Conservation (phyloP, 2,797 vertebrate species). For the Ceyx erithaca region DNA sequence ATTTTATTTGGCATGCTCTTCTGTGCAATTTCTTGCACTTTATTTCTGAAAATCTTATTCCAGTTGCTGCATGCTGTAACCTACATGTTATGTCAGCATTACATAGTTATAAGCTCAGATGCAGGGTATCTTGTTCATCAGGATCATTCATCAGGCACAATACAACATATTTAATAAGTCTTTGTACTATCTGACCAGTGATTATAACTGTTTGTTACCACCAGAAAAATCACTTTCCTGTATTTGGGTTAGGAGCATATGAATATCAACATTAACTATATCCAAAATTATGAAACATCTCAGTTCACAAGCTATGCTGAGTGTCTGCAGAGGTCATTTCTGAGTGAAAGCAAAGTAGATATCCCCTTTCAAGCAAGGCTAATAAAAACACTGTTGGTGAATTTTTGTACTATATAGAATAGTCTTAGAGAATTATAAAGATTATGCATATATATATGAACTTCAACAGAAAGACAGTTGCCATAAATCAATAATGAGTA, state of each 20-base stretch:
- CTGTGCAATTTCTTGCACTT: background rate
- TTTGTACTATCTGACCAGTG: background rate
- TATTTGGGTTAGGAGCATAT: background rate
- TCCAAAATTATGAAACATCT: background rate
- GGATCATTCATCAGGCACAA: background rate
- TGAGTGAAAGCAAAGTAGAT: background rate
- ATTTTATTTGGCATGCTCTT: slow-evolving; percentile 23
- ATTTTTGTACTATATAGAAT: background rate
- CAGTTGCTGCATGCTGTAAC: background rate
- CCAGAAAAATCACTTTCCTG: background rate
- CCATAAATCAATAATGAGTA: background rate
- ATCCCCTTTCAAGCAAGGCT: background rate
- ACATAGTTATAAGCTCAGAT: background rate
- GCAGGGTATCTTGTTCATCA: background rate
- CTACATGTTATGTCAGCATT: background rate
- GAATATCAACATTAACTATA: background rate
- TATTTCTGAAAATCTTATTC: background rate
- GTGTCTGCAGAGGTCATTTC: background rate
- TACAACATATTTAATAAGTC: background rate
- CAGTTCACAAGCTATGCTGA: background rate
- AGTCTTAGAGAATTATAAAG: background rate
- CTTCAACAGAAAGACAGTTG: background rate
- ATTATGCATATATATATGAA: background rate
- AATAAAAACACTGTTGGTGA: background rate
- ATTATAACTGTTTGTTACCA: background rate